These are phyloP conservation scores for Drosophila fungiperda DNA, from an alignment of 2,888 invertebrate species.

Conservation along the genomic window DNA sequence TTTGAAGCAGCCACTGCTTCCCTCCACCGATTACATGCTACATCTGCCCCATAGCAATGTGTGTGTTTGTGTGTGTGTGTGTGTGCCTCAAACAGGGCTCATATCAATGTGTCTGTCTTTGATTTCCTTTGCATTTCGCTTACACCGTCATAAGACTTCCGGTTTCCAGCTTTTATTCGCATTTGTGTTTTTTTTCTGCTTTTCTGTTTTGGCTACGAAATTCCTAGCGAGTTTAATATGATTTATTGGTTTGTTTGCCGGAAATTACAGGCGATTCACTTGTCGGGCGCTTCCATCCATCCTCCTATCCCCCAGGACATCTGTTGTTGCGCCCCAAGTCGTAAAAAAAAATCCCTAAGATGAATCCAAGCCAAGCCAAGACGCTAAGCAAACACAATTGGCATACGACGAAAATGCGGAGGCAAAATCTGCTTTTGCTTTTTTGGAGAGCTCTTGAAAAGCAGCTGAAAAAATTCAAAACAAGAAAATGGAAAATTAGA, in stretches of 20 bases:
- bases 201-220: conserved; percentile 34
- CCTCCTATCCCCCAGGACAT: conserved; percentile 39
- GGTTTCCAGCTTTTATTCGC: conserved; percentile 66
- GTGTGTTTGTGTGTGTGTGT: background rate
- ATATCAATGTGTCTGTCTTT: conserved; percentile 61
- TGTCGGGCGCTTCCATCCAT: conserved; percentile 15
- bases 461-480: conserved; percentile 77
- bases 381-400: conserved; percentile 68
- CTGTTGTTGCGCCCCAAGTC: conserved; percentile 34
- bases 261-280: conserved; percentile 79
- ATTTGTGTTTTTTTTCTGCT: conserved; percentile 41
- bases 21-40: background rate
- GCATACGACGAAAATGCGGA: conserved; percentile 56
- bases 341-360: conserved; percentile 25
- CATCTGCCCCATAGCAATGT: background rate
- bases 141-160: conserved; percentile 62
- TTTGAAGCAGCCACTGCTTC: background rate
- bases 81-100: conserved; percentile 6
- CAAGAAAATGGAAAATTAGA: conserved; percentile 80
- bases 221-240: conserved; percentile 79
- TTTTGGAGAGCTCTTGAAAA: conserved; percentile 44
- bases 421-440: conserved; percentile 37
- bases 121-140: conserved; percentile 62
- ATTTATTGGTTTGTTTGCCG: conserved; percentile 84
- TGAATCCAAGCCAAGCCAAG: conserved; percentile 44